These are phyloP conservation scores for Sarcophaga subvicina DNA, from an alignment of 2,888 invertebrate genomes.

Conservation along the genomic window DNA sequence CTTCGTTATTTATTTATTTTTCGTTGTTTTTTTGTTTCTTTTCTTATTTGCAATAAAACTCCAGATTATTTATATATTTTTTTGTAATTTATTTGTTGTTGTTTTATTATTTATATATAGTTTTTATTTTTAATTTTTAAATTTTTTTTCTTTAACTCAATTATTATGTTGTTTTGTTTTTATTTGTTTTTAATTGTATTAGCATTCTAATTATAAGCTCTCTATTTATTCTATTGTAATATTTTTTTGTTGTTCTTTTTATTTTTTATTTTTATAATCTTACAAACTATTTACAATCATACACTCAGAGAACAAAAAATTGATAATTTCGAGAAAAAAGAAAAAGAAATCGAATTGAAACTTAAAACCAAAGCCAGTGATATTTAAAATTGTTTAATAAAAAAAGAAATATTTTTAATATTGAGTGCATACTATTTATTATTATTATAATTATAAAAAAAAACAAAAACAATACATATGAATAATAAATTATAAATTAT, in stretches of 20 bases:
- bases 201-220: constrained; percentile 80
- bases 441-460: too few relatives aligned
- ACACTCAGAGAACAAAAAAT: constrained; percentile 67
- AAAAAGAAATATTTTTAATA: too few relatives aligned
- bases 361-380: neutral
- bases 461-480: neutral
- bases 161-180: constrained; percentile 46
- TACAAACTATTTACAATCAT: constrained; percentile 79
- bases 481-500: too few relatives aligned
- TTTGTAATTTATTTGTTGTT: constrained; percentile 12
- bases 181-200: constrained; percentile 70
- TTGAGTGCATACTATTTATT: too few relatives aligned
- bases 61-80: neutral
- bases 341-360: neutral
- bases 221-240: constrained; percentile 68
- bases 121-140: constrained; percentile 25
- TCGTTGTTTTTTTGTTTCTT: too few relatives aligned
- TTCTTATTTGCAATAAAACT: too few relatives aligned
- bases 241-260: constrained; percentile 43
- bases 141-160: constrained; percentile 47
- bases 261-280: constrained; percentile 74
- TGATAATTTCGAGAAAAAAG: neutral
- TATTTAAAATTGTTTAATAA: too few relatives aligned
- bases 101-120: neutral
- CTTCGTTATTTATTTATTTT: too few relatives aligned